Evolutionary conservation across 2,797 vertebrate species (phyloP), one percentile per base, ranked within the genome.

Genomic region (Toxotes lorentzi): DNA sequence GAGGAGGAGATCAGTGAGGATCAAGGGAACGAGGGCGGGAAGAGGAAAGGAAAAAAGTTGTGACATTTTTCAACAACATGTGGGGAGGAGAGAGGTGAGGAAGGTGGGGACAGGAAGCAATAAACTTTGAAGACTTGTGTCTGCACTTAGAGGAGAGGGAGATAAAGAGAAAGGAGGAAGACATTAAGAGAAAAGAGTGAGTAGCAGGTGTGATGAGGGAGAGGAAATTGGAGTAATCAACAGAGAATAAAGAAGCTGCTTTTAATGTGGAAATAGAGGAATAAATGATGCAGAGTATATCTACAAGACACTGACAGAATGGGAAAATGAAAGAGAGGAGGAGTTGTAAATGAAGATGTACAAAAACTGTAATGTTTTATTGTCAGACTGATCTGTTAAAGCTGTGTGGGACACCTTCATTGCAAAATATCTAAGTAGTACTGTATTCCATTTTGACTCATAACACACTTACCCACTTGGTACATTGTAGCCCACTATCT

Each of bases 41-140:
- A 75, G 67, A 87, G 50, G 71, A 87, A 85, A 21, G 76, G 79
- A 41, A 88, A 84, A 56, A 81, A 81, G 66, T 38, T 59, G 51
- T 79, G 59, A 80, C 64, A 3, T 30, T 16, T 69, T 2, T 72
- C 30, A n/a, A 13, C 21, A 45, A 11, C 23, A 24, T 21, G 40
- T 43, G 2, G 19, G 16, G 56, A 47, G 2, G 17, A 56, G 59
- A 57, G n/a, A 41, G 65, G 24, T 5, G 13, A 14, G 8, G 57
- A 63, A 19, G 2, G 14, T 9, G 8, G 43, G 4, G 4, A 17
- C 8, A 16, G 11, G n/a, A 40, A 60, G 5, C 17, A 1, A 47
- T 48, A 2, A 64, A 30, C 40, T 27, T 38, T 38, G 21, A 57
- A 11, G 40, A 14, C 1, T 13, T 41, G 47, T 9, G 21, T 48